A percentile compares a stretch with the other conserved stretches of the same genome.
phyloP scores from a whole-genome alignment of 2,797 vertebrate species.

The Acanthornis magna region DNA sequence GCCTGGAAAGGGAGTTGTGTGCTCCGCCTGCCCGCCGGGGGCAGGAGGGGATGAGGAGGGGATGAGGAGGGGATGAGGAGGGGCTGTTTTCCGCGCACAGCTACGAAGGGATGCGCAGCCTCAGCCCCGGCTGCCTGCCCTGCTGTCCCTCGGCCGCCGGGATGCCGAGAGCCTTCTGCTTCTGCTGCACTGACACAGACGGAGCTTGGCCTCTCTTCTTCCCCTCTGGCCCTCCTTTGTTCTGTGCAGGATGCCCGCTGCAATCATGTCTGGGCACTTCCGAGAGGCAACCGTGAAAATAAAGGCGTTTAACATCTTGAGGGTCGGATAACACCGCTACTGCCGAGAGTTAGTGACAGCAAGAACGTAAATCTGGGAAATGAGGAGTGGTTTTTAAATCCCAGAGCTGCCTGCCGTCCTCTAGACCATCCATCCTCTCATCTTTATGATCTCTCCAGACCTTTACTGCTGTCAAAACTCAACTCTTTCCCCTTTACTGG shows the following conservation, averaged over 20 bases:
- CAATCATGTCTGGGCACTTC: neutral
- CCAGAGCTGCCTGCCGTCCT: neutral
- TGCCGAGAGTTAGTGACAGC: neutral
- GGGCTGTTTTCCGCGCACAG: fast-evolving
- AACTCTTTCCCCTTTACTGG: neutral
- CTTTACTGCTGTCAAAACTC: neutral
- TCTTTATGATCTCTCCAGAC: neutral
- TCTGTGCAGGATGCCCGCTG: neutral
- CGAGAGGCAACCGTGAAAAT: neutral
- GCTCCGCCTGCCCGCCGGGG: neutral
- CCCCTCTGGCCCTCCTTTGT: neutral
- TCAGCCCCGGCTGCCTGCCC: neutral
- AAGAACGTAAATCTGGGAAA: neutral
- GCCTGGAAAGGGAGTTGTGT: fast-evolving
- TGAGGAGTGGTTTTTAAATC: neutral
- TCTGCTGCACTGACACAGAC: neutral
- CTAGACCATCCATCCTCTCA: neutral
- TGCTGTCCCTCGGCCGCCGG: fast-evolving
- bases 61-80: neutral
- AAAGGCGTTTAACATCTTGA: neutral
- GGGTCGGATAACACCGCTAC: neutral
- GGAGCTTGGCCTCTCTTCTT: neutral
- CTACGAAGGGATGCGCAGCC: fast-evolving
- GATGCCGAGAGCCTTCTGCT: neutral
- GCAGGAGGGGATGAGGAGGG: neutral